Conservation (phyloP, 2,113 vertebrate species). For the Lamprotornis superbus region DNA sequence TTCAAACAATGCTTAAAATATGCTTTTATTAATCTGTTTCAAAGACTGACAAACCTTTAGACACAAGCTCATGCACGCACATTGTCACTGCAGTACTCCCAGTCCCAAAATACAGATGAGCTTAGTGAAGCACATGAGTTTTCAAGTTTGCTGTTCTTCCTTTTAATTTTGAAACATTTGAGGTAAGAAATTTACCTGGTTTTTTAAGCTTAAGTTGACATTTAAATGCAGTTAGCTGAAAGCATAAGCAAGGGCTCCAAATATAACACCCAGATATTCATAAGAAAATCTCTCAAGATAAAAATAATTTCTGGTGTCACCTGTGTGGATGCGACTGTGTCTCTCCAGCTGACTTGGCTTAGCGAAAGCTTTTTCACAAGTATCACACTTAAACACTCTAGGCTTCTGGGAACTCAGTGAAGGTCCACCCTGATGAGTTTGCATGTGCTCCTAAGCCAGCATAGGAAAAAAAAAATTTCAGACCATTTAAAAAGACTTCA, state of each 20-base stretch:
- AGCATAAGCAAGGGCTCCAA: background rate
- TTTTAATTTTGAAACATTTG: background rate
- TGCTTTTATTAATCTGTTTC: background rate
- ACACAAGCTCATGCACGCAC: background rate
- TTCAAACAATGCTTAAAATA: background rate
- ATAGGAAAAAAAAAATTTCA: background rate
- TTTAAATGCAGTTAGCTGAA: background rate
- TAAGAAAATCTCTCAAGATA: background rate
- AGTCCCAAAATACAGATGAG: background rate
- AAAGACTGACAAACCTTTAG: background rate
- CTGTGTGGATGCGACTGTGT: constrained; percentile 96
- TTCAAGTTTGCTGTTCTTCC: background rate
- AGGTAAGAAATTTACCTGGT: background rate
- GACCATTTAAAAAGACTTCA: background rate
- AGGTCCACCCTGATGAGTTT: constrained; percentile 91
- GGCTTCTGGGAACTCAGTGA: constrained; percentile 93
- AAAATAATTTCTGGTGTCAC: constrained; percentile 59
- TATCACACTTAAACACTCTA: constrained; percentile 88
- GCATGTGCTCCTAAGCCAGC: constrained; percentile 86
- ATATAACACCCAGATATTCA: background rate
- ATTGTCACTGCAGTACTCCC: background rate
- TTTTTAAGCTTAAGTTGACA: background rate
- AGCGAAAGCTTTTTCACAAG: constrained; percentile 92
- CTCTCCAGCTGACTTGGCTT: constrained; percentile 97
- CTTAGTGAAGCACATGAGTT: background rate